Conservation (phyloP, 1,140 invertebrate genomes). For the Rhagoletis zephyria region DNA sequence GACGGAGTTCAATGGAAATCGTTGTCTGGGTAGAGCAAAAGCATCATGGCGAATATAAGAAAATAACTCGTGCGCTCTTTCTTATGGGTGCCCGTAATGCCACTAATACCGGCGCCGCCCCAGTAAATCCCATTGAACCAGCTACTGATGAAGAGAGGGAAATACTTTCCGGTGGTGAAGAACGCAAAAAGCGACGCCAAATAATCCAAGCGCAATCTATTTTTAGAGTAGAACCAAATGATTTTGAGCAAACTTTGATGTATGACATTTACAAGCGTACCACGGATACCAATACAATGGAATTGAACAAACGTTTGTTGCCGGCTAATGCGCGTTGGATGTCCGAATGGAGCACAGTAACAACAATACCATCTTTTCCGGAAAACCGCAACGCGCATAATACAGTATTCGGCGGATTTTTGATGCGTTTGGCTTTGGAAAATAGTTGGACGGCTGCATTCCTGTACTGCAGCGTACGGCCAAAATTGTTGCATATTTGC, state of each 20-base stretch:
- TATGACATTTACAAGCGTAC: constrained; percentile 81
- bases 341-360: constrained; percentile 73
- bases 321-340: constrained; percentile 81
- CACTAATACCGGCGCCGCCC: constrained; percentile 76
- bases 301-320: constrained; percentile 75
- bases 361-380: constrained; percentile 68
- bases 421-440: constrained; percentile 86
- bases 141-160: constrained; percentile 78
- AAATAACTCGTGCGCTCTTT: constrained; percentile 81
- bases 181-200: constrained; percentile 75
- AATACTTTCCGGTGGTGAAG: constrained; percentile 78
- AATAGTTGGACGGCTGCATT: constrained; percentile 81
- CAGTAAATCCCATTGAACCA: constrained; percentile 79
- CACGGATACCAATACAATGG: constrained; percentile 74
- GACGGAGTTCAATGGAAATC: constrained; percentile 82
- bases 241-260: constrained; percentile 80
- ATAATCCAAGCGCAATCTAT: constrained; percentile 75
- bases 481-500: constrained; percentile 79
- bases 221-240: constrained; percentile 79
- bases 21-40: constrained; percentile 82
- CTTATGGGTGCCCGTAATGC: constrained; percentile 84
- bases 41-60: constrained; percentile 76
- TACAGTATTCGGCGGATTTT: constrained; percentile 87
- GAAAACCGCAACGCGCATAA: constrained; percentile 82
- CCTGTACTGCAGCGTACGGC: constrained; percentile 77